A percentile compares a stretch with the other conserved stretches of the same genome.
Conservation (phyloP, 1,140 invertebrate genomes). For the Stegodyphus dumicola region DNA sequence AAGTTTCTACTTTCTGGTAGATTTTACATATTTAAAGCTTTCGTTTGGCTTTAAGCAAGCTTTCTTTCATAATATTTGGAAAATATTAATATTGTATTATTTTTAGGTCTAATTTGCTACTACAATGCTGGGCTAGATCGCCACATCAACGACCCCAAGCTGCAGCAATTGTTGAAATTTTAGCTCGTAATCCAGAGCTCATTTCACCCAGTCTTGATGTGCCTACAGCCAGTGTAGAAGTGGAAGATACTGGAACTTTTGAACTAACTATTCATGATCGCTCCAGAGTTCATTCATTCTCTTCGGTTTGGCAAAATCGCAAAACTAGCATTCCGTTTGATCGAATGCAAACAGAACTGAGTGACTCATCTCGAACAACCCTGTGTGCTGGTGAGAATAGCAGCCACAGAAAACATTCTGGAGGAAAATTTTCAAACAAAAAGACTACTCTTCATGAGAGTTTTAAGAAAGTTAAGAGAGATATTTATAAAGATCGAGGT, state of each 20-base stretch:
- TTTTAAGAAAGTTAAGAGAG: conserved; percentile 29
- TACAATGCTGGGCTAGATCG: conserved; percentile 81
- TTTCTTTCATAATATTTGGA: too few species aligned
- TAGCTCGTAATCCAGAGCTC: conserved; percentile 81
- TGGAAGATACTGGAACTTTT: conserved; percentile 73
- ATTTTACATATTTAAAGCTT: not conserved
- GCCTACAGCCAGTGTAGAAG: conserved; percentile 78
- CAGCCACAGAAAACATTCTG: conserved; percentile 1
- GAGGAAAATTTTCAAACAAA: conserved; percentile 2
- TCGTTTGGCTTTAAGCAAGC: too few species aligned
- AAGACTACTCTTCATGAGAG: conserved; percentile 47
- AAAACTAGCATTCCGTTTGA: conserved; percentile 8
- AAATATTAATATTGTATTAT: not conserved
- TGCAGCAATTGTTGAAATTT: conserved; percentile 81
- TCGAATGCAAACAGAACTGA: not conserved
- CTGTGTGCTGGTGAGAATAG: not conserved
- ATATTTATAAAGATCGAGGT: conserved; percentile 2
- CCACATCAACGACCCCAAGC: conserved; percentile 79
- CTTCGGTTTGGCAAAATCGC: conserved; percentile 62
- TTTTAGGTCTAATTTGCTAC: conserved; percentile 78
- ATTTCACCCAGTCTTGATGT: conserved; percentile 83
- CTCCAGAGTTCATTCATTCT: conserved; percentile 56
- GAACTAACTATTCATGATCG: conserved; percentile 71
- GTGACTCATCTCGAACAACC: not conserved
- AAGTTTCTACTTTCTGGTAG: conserved; percentile 67